Evolutionary conservation across 2,888 invertebrate species (phyloP).

Genomic region (Meandrusa payeni): DNA sequence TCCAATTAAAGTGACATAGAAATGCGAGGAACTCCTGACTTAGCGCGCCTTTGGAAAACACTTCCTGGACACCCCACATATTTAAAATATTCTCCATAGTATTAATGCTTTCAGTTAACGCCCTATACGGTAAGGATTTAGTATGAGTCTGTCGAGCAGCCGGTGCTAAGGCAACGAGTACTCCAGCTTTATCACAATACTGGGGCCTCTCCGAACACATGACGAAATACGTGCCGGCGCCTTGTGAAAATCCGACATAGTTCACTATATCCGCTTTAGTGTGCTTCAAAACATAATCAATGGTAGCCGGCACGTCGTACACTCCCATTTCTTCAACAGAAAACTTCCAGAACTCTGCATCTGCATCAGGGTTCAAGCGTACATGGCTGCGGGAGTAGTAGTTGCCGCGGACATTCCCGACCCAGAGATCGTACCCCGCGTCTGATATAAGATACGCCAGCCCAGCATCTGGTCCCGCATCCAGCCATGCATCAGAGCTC

Average conservation of each 20-base stretch:
- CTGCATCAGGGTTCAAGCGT: constrained; percentile 44
- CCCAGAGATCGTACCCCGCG: constrained; percentile 45
- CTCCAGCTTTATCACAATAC: constrained; percentile 82
- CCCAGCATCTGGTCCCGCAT: constrained; percentile 49
- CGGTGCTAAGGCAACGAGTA: constrained; percentile 83
- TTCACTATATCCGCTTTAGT: constrained; percentile 47
- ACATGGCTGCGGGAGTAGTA: constrained; percentile 80
- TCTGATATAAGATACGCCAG: constrained; percentile 41
- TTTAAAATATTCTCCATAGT: constrained; percentile 36
- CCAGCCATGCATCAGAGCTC: constrained; percentile 55
- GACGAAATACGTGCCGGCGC: constrained; percentile 83
- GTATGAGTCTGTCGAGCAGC: constrained; percentile 72
- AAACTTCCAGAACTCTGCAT: constrained; percentile 67
- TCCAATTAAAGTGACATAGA: constrained; percentile 44
- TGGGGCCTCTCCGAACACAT: constrained; percentile 83
- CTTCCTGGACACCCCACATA: constrained; percentile 41
- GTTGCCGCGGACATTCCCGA: constrained; percentile 51
- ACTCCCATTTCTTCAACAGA: constrained; percentile 87
- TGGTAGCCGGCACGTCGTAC: constrained; percentile 86
- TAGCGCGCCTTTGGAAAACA: constrained; percentile 46
- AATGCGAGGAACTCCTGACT: constrained; percentile 48
- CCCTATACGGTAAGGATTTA: constrained; percentile 41
- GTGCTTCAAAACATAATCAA: constrained; percentile 50
- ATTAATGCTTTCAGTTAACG: constrained; percentile 29
- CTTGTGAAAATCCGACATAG: constrained; percentile 88